phyloP scores from a whole-genome alignment of 2,113 vertebrate genomes.

The Phyllostomus hastatus region DNA sequence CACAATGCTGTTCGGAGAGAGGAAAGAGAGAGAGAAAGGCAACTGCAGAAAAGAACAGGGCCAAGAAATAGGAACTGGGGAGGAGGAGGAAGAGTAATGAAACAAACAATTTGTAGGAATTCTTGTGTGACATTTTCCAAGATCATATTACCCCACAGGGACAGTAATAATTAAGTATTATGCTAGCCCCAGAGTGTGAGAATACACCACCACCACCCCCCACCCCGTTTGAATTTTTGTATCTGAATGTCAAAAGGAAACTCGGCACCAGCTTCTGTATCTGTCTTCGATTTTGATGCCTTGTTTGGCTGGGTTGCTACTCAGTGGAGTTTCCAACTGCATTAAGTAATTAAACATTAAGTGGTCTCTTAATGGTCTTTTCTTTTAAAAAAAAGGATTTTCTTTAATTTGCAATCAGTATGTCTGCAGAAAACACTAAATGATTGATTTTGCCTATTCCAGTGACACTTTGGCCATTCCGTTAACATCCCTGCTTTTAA shows the following conservation, averaged over 20 bases:
- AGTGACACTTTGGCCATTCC: neutral
- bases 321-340: neutral
- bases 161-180: constrained; percentile 41
- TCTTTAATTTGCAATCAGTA: constrained; percentile 43
- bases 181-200: neutral
- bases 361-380: constrained; percentile 27
- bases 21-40: neutral
- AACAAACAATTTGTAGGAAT: constrained; percentile 54
- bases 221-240: constrained; percentile 41
- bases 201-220: no score
- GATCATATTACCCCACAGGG: constrained; percentile 50
- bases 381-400: neutral
- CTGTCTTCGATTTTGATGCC: neutral
- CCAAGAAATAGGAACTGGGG: constrained; percentile 64
- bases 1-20: constrained; percentile 48
- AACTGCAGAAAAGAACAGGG: constrained; percentile 22
- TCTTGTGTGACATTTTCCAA: constrained; percentile 45
- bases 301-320: constrained; percentile 16
- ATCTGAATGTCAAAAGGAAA: neutral
- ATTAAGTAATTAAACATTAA: constrained; percentile 28
- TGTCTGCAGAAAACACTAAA: constrained; percentile 38
- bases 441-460: constrained; percentile 45
- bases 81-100: constrained; percentile 45
- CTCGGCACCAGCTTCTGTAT: neutral
- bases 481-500: neutral